Conservation (phyloP, 2,113 vertebrate species). For the Periophthalmus modestus region DNA sequence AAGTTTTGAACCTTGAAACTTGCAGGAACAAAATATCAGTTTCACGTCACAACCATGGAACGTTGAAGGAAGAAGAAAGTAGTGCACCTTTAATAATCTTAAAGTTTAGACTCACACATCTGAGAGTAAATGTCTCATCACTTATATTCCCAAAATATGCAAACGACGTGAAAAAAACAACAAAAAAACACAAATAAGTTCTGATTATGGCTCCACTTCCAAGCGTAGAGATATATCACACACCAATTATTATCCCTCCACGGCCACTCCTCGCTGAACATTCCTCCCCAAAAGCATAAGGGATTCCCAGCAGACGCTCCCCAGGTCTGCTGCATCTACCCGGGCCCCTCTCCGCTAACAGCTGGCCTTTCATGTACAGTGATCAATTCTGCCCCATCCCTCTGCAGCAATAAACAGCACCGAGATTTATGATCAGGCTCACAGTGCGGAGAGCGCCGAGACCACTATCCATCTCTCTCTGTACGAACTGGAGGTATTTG, state of each 20-base stretch:
- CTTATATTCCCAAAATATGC: background rate
- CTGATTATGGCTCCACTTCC: no score
- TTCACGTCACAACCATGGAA: no score
- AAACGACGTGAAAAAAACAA: background rate
- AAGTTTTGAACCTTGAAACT: no score
- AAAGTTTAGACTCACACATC: no score
- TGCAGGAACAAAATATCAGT: no score
- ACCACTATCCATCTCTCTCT: conserved; percentile 7
- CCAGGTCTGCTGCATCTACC: conserved; percentile 25
- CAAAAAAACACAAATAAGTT: background rate
- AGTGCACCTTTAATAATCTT: no score
- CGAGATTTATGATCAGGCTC: conserved; percentile 32
- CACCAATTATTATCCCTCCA: conserved; percentile 10
- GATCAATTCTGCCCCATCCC: conserved; percentile 46
- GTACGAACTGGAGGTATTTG: background rate
- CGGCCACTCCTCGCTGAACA: conserved; percentile 16
- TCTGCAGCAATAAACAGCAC: conserved; percentile 29
- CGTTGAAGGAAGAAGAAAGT: no score
- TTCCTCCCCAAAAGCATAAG: conserved; percentile 26
- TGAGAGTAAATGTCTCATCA: no score
- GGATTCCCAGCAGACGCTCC: conserved; percentile 40
- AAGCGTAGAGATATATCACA: background rate
- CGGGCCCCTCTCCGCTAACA: conserved; percentile 47
- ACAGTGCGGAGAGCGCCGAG: conserved; percentile 9
- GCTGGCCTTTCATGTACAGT: conserved; percentile 40